A percentile compares a stretch with the other conserved stretches of the same genome.
phyloP scores from a whole-genome alignment of 2,888 invertebrate species.

The Beris morrisii region DNA sequence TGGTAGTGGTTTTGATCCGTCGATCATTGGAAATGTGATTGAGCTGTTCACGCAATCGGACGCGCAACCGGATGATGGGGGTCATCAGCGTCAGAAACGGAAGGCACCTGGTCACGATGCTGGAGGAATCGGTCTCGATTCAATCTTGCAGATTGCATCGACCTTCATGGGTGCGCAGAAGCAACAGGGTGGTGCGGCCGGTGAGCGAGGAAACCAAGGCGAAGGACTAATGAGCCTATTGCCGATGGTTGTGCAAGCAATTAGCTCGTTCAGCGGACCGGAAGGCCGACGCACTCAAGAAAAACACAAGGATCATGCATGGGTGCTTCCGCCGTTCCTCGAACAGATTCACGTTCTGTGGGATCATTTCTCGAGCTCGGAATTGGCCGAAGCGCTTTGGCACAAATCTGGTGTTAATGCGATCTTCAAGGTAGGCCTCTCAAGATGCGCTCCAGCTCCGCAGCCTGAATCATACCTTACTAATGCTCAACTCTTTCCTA shows the following conservation, averaged over 20 bases:
- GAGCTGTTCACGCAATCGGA: constrained; percentile 58
- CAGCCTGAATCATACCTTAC: background rate
- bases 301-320: constrained; percentile 70
- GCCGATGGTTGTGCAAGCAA: constrained; percentile 68
- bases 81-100: constrained; percentile 40
- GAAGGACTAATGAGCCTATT: constrained; percentile 60
- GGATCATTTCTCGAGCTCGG: constrained; percentile 78
- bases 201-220: constrained; percentile 34
- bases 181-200: constrained; percentile 46
- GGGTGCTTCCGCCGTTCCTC: constrained; percentile 71
- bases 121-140: constrained; percentile 58
- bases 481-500: constrained; percentile 3
- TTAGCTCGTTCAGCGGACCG: constrained; percentile 64
- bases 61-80: constrained; percentile 42
- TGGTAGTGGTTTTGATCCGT: constrained; percentile 62
- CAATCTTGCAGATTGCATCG: constrained; percentile 61
- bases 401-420: constrained; percentile 72
- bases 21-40: constrained; percentile 62
- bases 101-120: constrained; percentile 47
- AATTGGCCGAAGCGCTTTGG: constrained; percentile 73
- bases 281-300: constrained; percentile 64
- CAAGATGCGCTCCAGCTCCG: background rate
- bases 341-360: constrained; percentile 73
- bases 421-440: constrained; percentile 60
- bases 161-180: constrained; percentile 58